Base-by-base conservation (phyloP, 1,140 invertebrate genomes). In the Macrocentrus cingulum region DNA sequence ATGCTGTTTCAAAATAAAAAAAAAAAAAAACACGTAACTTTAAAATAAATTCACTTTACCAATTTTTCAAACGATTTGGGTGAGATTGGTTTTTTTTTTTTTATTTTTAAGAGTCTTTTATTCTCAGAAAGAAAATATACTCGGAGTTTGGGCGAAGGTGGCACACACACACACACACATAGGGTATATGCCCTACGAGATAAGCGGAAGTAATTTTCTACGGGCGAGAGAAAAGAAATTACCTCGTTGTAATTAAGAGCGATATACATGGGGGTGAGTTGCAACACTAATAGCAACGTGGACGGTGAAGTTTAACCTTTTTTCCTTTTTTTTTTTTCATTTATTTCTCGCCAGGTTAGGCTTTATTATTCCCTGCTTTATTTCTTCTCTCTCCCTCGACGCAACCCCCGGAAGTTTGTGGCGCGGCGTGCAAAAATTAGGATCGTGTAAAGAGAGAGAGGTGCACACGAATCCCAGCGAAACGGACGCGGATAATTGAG, bases 181-280 rank as follows among this genome's bases (percentile, higher is more conserved):
- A 13, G 16, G 15, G 18, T 44, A 44, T n/a, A n/a, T 15, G 20
- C 8, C 41, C 2, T 55, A 46, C 25, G 53, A 45, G 53, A 55
- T 55, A 55, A 55, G 53, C 53, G 39, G 53, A 55, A 55, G 53
- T 42, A 55, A 45, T 55, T 55, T 55, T 45, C 53, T 32, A 55
- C 53, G 39, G 42, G 53, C 42, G 42, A 55, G 53, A 44, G 42
- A 55, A 44, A 55, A 46, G 53, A 45, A 55, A 55, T 55, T 55
- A 55, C 53, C 39, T 23, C 22, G 53, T 55, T 32, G 53, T 46
- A 55, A 55, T 55, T 55, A 55, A 55, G 53, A 32, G 42, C 46
- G 53, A 55, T 55, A 51, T 51, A 55, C 53, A 55, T 22, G 53
- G 32, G 42, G 25, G 25, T 19, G 42, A 32, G 22, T n/a, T n/a